Conservation (phyloP, 2,113 vertebrate genomes). For the human (Homo sapiens) region DNA sequence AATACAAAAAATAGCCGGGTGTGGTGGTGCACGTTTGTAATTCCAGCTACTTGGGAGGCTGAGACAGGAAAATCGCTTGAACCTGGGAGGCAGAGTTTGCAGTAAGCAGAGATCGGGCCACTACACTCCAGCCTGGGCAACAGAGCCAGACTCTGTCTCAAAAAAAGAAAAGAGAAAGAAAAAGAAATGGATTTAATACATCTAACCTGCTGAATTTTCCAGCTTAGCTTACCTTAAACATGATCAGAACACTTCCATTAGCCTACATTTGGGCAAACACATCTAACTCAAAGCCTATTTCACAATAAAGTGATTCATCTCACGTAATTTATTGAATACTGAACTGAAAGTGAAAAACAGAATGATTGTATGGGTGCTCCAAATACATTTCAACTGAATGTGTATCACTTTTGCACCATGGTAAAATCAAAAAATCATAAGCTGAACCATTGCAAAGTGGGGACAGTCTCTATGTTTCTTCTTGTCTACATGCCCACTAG, state of each 20-base stretch:
- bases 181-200: neutral
- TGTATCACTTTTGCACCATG: neutral
- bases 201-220: neutral
- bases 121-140: too few species aligned
- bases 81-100: too few species aligned
- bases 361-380: neutral
- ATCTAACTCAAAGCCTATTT: neutral
- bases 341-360: neutral
- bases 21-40: too few species aligned
- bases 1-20: too few species aligned
- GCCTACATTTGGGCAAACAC: neutral
- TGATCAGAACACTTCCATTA: neutral
- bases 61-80: too few species aligned
- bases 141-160: too few species aligned
- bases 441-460: too few species aligned
- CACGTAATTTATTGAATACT: neutral
- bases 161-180: too few species aligned
- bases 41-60: too few species aligned
- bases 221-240: neutral
- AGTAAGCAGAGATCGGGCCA: too few species aligned
- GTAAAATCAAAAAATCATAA: neutral
- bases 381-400: neutral
- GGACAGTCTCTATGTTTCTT: neutral
- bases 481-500: neutral
- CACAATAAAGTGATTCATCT: neutral